phyloP scores from a whole-genome alignment of 2,113 vertebrate genomes.

The Embiotoca jacksoni region DNA sequence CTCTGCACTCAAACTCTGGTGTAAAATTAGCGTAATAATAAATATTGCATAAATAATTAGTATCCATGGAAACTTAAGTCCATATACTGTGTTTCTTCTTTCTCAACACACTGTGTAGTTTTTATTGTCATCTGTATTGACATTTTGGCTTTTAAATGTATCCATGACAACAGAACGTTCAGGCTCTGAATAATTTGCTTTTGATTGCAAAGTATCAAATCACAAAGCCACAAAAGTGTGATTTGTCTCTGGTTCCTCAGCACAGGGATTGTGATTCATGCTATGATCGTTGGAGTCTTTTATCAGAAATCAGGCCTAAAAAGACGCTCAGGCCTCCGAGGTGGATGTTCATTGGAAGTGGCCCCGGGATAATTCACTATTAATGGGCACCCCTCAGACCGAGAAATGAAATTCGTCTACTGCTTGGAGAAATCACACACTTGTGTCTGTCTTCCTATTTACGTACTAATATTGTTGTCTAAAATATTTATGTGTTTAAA shows the following conservation, averaged over 20 bases:
- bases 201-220: conserved; percentile 67
- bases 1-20: neutral
- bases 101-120: conserved; percentile 14
- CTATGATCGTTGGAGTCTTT: conserved; percentile 47
- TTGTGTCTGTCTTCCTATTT: neutral
- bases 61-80: conserved; percentile 49
- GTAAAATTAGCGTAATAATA: conserved; percentile 32
- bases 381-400: conserved; percentile 35
- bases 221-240: conserved; percentile 46
- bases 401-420: conserved; percentile 39
- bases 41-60: conserved; percentile 24
- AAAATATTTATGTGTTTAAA: no score
- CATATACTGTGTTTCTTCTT: neutral
- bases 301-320: conserved; percentile 61
- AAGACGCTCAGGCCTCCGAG: conserved; percentile 54
- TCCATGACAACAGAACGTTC: conserved; percentile 42
- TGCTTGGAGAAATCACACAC: conserved; percentile 28
- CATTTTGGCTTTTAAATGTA: conserved; percentile 45
- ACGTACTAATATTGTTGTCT: neutral
- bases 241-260: conserved; percentile 34
- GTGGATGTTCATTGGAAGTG: conserved; percentile 15
- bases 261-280: conserved; percentile 45
- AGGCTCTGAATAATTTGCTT: conserved; percentile 53
- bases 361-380: conserved; percentile 33
- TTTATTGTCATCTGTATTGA: conserved; percentile 19